Evolutionary conservation across 2,888 invertebrate species (phyloP), one percentile per base, ranked within the genome.

Genomic region (Lamellibrachia columna): DNA sequence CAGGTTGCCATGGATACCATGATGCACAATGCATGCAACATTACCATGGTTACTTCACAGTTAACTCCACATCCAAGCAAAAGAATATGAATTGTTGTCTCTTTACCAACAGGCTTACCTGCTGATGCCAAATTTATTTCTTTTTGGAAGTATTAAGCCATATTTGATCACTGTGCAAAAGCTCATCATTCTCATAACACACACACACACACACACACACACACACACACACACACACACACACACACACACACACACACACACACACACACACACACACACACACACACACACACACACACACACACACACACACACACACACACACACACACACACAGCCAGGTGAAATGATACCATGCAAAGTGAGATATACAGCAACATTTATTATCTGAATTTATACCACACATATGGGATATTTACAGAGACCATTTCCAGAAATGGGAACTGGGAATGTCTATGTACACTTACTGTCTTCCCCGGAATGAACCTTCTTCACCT

Each of bases 401-500:
- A 7, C 8, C 22, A 75, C 22, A 75, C 22, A 75, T 22, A 22
- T 22, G 75, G 22, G 11, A 75, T 22, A 22, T 6, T 75, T 15
- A 15, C 22, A 3, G 15, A 22, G 75, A 22, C 75, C n/a, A 2
- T 22, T 58, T 58, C 22, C 11, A 22, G 75, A 75, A 75, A 11
- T 22, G 22, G n/a, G 22, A 40, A 40, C 15, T 2, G 75, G 15
- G 22, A 75, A 2, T 75, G 15, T 75, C 75, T 75, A 11, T 4
- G n/a, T 60, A 52, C 8, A 95, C 95, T 95, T 93, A 96, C 96
- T 93, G 92, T 95, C 96, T 94, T 99, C 99, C 91, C 99, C 99
- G 0, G 99, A 99, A 97, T 98, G 98, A 15, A 99, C 99, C 92
- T 97, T 92, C 53, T 90, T 97, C 0, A 98, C 97, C 96, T 98